Base-by-base conservation (phyloP, 2,113 vertebrate species). In the Mormoops blainvillei region DNA sequence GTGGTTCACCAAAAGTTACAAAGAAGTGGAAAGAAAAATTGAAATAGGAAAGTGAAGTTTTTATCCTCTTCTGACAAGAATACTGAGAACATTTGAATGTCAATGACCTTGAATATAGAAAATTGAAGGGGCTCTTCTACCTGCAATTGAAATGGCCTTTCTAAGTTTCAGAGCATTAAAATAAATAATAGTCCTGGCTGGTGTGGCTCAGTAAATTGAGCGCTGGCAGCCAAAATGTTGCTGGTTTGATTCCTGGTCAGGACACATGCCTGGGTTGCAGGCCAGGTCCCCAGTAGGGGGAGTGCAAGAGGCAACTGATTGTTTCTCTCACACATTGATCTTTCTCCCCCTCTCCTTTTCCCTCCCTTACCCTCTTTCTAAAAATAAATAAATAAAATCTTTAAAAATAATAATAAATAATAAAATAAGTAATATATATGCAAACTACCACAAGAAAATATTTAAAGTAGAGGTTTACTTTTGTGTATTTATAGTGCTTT, bases 391-490 rank as follows among this genome's bases (percentile, higher is more conserved):
- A n/a, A n/a, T n/a, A n/a, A n/a, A n/a, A n/a, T n/a, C n/a, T n/a
- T n/a, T 87, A 90, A 63, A 61, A 86, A 87, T 76, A 95, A 87
- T 87, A 4, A 31, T 87, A 61, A 86, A 87, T 76, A 95, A 91
- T 93, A 63, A 61, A 86, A 87, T 76, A 95, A 87, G 87, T 48
- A 68, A 52, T 36, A 63, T 50, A 48, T 28, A 45, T 28, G 19
- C 22, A 45, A 31, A 6, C 24, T 36, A 70, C n/a, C 73, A 82
- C 5, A 76, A 6, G 12, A 70, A 87, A 93, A 33, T n/a, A 15
- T 93, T 68, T 45, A 76, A 86, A 73, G 20, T 31, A 41, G 68
- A 87, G 4, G 3, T 61, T 87, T 74, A 94, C 41, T 68, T 84
- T 68, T 93, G 22, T 45, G 19, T 38, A 4, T 81, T 89, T 89